Evolutionary conservation across 1,140 invertebrate genomes (phyloP).

Genomic region (Leptoteleia sp.): DNA sequence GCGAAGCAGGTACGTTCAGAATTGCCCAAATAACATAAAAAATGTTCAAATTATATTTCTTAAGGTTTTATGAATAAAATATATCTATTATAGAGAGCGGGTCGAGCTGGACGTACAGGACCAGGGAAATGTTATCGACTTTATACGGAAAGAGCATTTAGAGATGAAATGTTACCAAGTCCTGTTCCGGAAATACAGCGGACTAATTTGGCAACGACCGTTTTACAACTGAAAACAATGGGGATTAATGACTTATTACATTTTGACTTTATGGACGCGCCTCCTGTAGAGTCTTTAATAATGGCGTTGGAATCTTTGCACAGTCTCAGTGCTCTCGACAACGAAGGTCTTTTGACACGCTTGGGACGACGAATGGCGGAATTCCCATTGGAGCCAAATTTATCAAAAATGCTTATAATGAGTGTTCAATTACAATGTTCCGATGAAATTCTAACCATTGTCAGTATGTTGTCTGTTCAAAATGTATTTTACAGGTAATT

Average conservation of each 20-base stretch:
- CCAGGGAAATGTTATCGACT: slow-evolving; percentile 99
- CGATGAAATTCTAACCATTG: slow-evolving; percentile 98
- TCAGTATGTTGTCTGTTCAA: slow-evolving; percentile 99
- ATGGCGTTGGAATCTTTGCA: slow-evolving; percentile 99
- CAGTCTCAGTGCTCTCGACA: slow-evolving; percentile 97
- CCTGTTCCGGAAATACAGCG: slow-evolving; percentile 99
- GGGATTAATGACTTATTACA: slow-evolving; percentile 99
- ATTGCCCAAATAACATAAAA: too few species aligned
- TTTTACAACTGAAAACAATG: slow-evolving; percentile 98
- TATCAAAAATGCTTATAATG: slow-evolving; percentile 99
- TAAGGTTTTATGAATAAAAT: too few species aligned
- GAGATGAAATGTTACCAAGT: slow-evolving; percentile 99
- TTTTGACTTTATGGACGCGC: slow-evolving; percentile 99
- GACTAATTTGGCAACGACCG: slow-evolving; percentile 98
- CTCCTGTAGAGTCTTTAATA: slow-evolving; percentile 97
- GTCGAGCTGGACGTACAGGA: slow-evolving; percentile 97
- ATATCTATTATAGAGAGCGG: too few species aligned
- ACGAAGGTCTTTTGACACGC: slow-evolving; percentile 96
- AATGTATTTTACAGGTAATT: slow-evolving; percentile 96
- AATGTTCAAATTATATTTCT: background rate
- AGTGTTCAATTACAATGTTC: slow-evolving; percentile 99
- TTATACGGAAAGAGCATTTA: slow-evolving; percentile 98
- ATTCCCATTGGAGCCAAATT: slow-evolving; percentile 98
- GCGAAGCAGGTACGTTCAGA: slow-evolving; percentile 88
- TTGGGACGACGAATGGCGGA: slow-evolving; percentile 98